Evolutionary conservation across 2,888 invertebrate genomes (phyloP).

Genomic region (Macrophya annulata): DNA sequence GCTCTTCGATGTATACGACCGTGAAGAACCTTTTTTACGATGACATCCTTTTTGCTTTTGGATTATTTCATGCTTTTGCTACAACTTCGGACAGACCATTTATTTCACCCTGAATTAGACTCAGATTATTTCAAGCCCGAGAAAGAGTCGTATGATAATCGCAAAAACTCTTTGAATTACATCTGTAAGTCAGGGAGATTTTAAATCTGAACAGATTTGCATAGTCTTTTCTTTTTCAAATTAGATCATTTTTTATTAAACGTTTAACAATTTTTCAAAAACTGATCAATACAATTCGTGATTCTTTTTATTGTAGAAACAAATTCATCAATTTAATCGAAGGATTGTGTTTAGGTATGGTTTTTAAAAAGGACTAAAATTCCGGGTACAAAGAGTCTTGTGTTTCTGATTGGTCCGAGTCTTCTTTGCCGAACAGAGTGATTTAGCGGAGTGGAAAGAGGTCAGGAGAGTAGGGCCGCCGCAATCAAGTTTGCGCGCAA

Average conservation of each 20-base stretch:
- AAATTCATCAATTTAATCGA: conserved; percentile 6
- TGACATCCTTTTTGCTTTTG: background rate
- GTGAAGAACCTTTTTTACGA: conserved; percentile 12
- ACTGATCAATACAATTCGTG: background rate
- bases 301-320: background rate
- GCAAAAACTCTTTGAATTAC: too few species aligned
- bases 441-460: conserved; percentile 51
- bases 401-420: conserved; percentile 17
- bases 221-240: too few species aligned
- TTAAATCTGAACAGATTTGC: too few species aligned
- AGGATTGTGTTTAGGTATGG: background rate
- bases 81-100: too few species aligned
- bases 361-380: background rate
- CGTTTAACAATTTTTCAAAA: background rate
- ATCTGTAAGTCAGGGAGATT: too few species aligned
- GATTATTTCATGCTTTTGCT: background rate
- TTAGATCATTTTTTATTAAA: too few species aligned
- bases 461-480: conserved; percentile 55
- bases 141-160: too few species aligned
- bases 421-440: conserved; percentile 38
- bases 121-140: too few species aligned
- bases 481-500: conserved; percentile 47
- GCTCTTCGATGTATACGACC: conserved; percentile 24
- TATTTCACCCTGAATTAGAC: too few species aligned
- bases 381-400: conserved; percentile 6